A percentile compares a stretch with the other conserved stretches of the same genome.
These are phyloP conservation scores for Loripinus fragilis DNA, from an alignment of 2,888 invertebrate species.

Conservation along the genomic window DNA sequence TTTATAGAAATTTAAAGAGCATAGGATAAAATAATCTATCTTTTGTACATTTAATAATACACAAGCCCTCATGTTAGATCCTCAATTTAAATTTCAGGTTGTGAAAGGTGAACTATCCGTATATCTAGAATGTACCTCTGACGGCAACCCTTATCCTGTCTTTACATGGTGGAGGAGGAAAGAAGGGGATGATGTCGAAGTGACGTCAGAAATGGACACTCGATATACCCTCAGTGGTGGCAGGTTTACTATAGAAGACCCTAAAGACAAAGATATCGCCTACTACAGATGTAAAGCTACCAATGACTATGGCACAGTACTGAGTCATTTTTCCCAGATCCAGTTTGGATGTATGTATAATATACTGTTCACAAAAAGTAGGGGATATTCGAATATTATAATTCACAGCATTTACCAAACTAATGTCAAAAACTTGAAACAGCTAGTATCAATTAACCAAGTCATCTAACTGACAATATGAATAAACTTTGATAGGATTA, in stretches of 20 bases:
- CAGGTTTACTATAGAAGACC: slow-evolving; percentile 93
- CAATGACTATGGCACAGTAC: slow-evolving; percentile 93
- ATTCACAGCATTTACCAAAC: too few species aligned
- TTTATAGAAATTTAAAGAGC: too few species aligned
- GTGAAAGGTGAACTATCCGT: slow-evolving; percentile 45
- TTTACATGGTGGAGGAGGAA: neutral
- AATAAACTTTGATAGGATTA: too few species aligned
- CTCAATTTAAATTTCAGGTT: slow-evolving; percentile 42
- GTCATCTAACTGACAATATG: too few species aligned
- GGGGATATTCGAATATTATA: too few species aligned
- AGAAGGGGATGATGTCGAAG: neutral
- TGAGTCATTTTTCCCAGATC: slow-evolving; percentile 93
- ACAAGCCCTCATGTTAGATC: too few species aligned
- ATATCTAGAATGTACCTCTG: slow-evolving; percentile 44
- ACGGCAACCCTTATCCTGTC: slow-evolving; percentile 21
- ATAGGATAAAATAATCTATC: too few species aligned
- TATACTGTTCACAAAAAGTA: too few species aligned
- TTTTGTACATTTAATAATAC: too few species aligned
- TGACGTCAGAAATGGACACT: slow-evolving; percentile 42
- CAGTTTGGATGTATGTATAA: slow-evolving; percentile 90
- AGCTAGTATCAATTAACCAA: too few species aligned
- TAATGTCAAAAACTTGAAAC: too few species aligned
- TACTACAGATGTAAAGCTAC: slow-evolving; percentile 95
- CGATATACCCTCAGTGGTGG: slow-evolving; percentile 95
- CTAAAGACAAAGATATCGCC: slow-evolving; percentile 91